Conservation (phyloP, 2,797 vertebrate genomes). For the Bradypodion pumilum region DNA sequence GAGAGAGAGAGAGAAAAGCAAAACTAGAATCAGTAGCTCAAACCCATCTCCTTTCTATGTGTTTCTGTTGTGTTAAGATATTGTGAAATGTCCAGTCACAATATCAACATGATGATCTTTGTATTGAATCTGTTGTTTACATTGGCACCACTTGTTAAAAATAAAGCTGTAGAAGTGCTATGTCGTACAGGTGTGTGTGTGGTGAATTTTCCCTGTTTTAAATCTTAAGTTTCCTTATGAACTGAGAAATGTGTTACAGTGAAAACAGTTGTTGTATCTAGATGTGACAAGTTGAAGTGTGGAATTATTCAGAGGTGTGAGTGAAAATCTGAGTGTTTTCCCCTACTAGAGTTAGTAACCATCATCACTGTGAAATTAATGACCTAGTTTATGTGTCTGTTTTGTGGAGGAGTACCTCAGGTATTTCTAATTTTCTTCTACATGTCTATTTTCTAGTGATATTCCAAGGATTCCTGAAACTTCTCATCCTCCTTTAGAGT, state of each 20-base stretch:
- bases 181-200: slow-evolving; percentile 47
- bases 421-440: slow-evolving; percentile 50
- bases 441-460: slow-evolving; percentile 83
- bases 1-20: slow-evolving; percentile 28
- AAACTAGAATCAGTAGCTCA: slow-evolving; percentile 37
- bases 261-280: slow-evolving; percentile 19
- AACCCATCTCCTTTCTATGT: slow-evolving; percentile 58
- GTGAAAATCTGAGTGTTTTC: background rate
- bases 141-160: slow-evolving; percentile 7
- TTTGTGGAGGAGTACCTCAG: background rate
- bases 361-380: background rate
- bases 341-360: background rate
- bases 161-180: slow-evolving; percentile 13
- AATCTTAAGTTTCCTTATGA: slow-evolving; percentile 25
- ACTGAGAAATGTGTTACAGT: background rate
- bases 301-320: background rate
- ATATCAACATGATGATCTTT: slow-evolving; percentile 56
- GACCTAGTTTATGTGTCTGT: background rate
- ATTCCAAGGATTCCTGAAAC: slow-evolving; percentile 96
- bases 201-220: background rate
- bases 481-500: slow-evolving; percentile 96
- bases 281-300: background rate
- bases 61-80: slow-evolving; percentile 65
- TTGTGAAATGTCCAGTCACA: slow-evolving; percentile 52
- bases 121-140: slow-evolving; percentile 49